Evolutionary conservation across 2,888 invertebrate genomes (phyloP).

Genomic region (Schrankia costaestrigalis): DNA sequence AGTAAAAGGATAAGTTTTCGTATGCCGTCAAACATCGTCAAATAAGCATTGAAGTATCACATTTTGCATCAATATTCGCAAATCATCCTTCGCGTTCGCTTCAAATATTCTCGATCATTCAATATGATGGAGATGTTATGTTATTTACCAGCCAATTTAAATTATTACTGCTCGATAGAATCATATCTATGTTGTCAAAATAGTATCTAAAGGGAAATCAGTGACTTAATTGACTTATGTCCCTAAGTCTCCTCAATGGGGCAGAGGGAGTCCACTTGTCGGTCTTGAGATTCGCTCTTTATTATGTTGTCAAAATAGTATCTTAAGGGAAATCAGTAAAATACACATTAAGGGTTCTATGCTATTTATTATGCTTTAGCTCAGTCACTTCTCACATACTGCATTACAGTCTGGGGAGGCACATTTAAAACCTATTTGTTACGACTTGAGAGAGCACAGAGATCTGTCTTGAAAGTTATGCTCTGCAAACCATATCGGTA

Average conservation of each 20-base stretch:
- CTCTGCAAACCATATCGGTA: too few species aligned
- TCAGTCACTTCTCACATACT: too few species aligned
- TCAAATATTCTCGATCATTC: constrained; percentile 13
- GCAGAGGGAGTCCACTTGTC: too few species aligned
- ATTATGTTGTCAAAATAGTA: background rate
- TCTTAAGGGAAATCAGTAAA: background rate
- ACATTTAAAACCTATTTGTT: too few species aligned
- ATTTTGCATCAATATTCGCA: constrained; percentile 21
- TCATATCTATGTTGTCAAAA: background rate
- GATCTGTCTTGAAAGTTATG: too few species aligned
- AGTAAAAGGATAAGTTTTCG: constrained; percentile 12
- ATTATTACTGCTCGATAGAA: constrained; percentile 10
- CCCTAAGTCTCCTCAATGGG: background rate
- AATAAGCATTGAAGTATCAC: constrained; percentile 9
- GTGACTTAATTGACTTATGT: background rate
- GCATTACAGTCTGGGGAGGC: too few species aligned
- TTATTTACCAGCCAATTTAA: constrained; percentile 10
- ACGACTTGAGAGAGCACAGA: too few species aligned
- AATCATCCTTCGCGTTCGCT: constrained; percentile 16
- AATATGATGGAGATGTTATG: constrained; percentile 10
- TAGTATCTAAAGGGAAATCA: background rate
- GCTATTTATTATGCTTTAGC: too few species aligned
- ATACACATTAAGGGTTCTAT: too few species aligned
- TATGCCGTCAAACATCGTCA: constrained; percentile 3
- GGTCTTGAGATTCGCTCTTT: too few species aligned